Conservation (phyloP, 2,113 vertebrate genomes). For the Leptobrachium ailaonicum region DNA sequence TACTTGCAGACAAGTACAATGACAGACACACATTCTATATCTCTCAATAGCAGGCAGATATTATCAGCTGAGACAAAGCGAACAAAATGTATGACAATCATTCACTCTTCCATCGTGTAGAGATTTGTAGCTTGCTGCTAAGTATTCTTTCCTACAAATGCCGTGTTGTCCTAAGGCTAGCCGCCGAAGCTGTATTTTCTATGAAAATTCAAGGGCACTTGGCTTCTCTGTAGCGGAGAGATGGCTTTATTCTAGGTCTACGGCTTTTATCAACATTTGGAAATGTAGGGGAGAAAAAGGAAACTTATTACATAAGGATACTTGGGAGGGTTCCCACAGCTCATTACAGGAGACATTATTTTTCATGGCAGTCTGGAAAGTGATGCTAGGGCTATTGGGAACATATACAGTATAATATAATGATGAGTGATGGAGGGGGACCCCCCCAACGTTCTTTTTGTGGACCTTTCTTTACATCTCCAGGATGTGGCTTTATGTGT, state of each 20-base stretch:
- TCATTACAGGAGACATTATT: too few species aligned
- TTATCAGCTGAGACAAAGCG: slow-evolving; percentile 74
- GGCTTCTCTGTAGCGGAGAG: slow-evolving; percentile 64
- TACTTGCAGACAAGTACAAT: slow-evolving; percentile 67
- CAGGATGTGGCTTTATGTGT: too few species aligned
- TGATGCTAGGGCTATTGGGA: too few species aligned
- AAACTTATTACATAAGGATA: too few species aligned
- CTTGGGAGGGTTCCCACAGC: too few species aligned
- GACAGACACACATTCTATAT: slow-evolving; percentile 65
- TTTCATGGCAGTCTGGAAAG: too few species aligned
- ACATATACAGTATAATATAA: too few species aligned
- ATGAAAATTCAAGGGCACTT: slow-evolving; percentile 67
- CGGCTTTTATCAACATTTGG: slow-evolving; percentile 28
- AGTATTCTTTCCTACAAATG: slow-evolving; percentile 78
- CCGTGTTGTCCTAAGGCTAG: slow-evolving; percentile 78
- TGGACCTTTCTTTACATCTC: too few species aligned
- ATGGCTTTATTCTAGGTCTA: slow-evolving; percentile 55
- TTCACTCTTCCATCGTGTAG: slow-evolving; percentile 70
- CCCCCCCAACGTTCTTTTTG: too few species aligned
- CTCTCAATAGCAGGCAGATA: slow-evolving; percentile 68
- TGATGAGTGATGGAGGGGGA: too few species aligned
- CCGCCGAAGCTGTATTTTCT: slow-evolving; percentile 69
- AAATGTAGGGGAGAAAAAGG: not conserved
- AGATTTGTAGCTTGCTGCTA: slow-evolving; percentile 75
- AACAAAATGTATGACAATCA: slow-evolving; percentile 74